Evolutionary conservation across 2,113 vertebrate species (phyloP).

Genomic region (Lontra canadensis): DNA sequence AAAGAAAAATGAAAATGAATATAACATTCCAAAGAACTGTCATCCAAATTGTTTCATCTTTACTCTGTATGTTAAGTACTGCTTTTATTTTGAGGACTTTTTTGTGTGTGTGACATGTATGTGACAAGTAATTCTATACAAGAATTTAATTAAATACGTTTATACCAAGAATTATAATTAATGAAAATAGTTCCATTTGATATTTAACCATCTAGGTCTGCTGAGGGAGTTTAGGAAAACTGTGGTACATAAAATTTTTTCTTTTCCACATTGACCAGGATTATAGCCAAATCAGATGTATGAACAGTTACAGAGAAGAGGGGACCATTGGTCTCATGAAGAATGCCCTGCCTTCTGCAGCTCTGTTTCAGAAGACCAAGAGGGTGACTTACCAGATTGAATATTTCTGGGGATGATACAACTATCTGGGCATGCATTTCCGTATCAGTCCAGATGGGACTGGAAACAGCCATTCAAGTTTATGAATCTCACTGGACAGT

Average conservation of each 20-base stretch:
- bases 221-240: slow-evolving; percentile 5
- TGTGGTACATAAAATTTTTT: not conserved
- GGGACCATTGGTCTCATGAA: slow-evolving; percentile 19
- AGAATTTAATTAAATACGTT: not conserved
- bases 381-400: slow-evolving; percentile 48
- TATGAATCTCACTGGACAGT: not conserved
- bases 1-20: not conserved
- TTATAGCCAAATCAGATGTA: slow-evolving; percentile 60
- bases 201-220: not conserved
- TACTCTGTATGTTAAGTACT: not conserved
- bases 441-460: slow-evolving; percentile 7
- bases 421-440: slow-evolving; percentile 2
- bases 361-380: slow-evolving; percentile 67
- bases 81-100: not conserved
- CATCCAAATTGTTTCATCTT: not conserved
- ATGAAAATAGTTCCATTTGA: not conserved
- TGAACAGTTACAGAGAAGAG: slow-evolving; percentile 34
- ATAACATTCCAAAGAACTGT: not conserved
- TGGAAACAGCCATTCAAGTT: slow-evolving; percentile 22
- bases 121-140: not conserved
- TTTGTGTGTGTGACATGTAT: not conserved
- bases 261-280: slow-evolving; percentile 32
- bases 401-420: not conserved
- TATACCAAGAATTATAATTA: slow-evolving; percentile 10
- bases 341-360: slow-evolving; percentile 35